Base-by-base conservation (phyloP, 92 coral and sea anemone species). In the Zoanthus solanderi region DNA sequence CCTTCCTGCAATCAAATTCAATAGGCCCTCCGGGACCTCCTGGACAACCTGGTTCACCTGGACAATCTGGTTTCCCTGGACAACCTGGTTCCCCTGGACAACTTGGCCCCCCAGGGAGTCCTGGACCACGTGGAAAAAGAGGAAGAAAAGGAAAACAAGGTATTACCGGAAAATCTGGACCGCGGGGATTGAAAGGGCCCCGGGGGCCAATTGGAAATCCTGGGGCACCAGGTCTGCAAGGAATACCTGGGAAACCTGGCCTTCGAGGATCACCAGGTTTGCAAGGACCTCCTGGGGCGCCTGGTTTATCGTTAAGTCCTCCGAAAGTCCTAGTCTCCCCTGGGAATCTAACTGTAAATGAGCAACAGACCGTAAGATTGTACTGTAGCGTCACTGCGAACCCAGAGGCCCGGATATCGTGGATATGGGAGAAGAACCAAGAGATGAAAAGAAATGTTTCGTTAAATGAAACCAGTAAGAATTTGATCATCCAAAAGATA, bases 191-290 rank as follows among this genome's bases (percentile, higher is more conserved):
- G 56, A 6, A 18, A 11, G 80, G 80, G 2, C 1, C 37, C 18
- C 57, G 17, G 47, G 80, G 61, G 5, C 6, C 80, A 7, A 44
- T 0, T 37, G 79, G 79, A 2, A n/a, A 28, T 8, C 61, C 31
- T n/a, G 80, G 80, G 34, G 61, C 80, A 53, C 80, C 15, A 11
- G 80, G 80, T 6, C 66, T 18, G 4, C 37, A 18, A n/a, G 80
- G 80, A 18, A 34, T 16, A 23, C 42, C 65, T 17, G 80, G 80
- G 42, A 30, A 9, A 6, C 80, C 80, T 76, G 80, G 80, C 28
- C 23, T 23, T 23, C 23, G 23, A 23, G 23, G 23, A 23, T 23
- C 23, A 23, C 23, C 23, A 23, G 23, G 23, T 23, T 23, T 23
- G 23, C 23, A 23, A 23, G 23, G 23, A 23, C 23, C 23, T 23